Conservation (phyloP, 2,113 vertebrate species). For the Aplodontia rufa region DNA sequence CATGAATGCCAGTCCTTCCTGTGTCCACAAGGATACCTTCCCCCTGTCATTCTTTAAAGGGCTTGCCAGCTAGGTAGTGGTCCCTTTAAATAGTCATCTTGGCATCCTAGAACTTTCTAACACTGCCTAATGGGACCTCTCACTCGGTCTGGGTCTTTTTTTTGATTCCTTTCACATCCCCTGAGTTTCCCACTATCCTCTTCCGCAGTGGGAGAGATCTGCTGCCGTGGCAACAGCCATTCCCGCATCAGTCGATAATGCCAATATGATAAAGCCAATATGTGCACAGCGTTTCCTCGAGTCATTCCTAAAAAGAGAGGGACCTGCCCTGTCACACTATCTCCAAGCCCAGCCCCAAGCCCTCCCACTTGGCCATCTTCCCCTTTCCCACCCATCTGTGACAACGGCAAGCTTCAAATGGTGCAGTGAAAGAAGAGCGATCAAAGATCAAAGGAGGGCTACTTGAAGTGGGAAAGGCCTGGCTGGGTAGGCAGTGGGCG, state of each 20-base stretch:
- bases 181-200: constrained; percentile 87
- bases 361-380: not conserved
- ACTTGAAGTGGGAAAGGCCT: not conserved
- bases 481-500: not conserved
- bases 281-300: not conserved
- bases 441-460: not conserved
- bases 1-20: not conserved
- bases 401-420: not conserved
- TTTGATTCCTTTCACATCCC: constrained; percentile 85
- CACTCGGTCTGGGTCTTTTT: constrained; percentile 71
- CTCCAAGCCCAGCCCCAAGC: not conserved
- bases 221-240: constrained; percentile 85
- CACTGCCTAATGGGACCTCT: constrained; percentile 65
- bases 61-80: not conserved
- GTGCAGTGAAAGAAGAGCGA: not conserved
- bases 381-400: not conserved
- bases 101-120: constrained; percentile 50
- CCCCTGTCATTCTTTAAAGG: not conserved
- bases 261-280: constrained; percentile 40
- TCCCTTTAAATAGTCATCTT: constrained; percentile 58
- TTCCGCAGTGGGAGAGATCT: constrained; percentile 72
- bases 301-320: constrained; percentile 17
- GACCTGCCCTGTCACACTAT: not conserved
- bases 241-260: constrained; percentile 72
- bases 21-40: not conserved